These are phyloP conservation scores for Drosophila kanekoi DNA, from an alignment of 2,888 invertebrate species.

Conservation along the genomic window DNA sequence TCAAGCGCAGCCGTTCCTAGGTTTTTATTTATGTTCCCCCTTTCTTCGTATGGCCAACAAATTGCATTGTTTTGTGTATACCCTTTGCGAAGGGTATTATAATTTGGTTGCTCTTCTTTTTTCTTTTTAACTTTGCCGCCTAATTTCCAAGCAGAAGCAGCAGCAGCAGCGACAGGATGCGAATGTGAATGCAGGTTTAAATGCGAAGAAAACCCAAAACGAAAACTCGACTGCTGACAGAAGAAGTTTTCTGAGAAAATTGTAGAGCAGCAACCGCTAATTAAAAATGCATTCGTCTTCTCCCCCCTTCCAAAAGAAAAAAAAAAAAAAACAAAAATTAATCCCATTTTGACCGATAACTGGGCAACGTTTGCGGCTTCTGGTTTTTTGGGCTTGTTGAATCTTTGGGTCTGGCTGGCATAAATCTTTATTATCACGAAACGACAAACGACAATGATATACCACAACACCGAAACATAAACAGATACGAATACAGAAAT, in stretches of 20 bases:
- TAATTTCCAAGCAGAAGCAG: constrained; percentile 40
- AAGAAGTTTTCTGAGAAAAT: constrained; percentile 42
- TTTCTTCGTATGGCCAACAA: constrained; percentile 16
- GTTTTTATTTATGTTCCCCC: background rate
- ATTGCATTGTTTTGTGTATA: constrained; percentile 18
- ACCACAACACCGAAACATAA: constrained; percentile 25
- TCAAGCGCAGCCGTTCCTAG: background rate
- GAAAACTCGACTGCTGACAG: constrained; percentile 13
- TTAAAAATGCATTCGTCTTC: constrained; percentile 77
- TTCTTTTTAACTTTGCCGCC: constrained; percentile 24
- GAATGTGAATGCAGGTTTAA: constrained; percentile 15
- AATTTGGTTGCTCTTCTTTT: background rate
- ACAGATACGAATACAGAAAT: background rate
- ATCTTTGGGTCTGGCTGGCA: constrained; percentile 25
- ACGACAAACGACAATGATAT: constrained; percentile 70
- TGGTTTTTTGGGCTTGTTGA: constrained; percentile 34
- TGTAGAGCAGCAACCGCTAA: constrained; percentile 55
- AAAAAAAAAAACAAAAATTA: background rate
- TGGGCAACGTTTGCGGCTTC: constrained; percentile 41
- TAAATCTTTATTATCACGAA: constrained; percentile 75
- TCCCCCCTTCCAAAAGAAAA: background rate
- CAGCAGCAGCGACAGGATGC: constrained; percentile 1
- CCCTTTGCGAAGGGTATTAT: constrained; percentile 2
- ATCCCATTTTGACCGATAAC: constrained; percentile 33
- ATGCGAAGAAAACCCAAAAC: constrained; percentile 15